These are phyloP conservation scores for Nyctereutes procyonoides DNA, from an alignment of 2,113 vertebrate genomes.

Conservation along the genomic window DNA sequence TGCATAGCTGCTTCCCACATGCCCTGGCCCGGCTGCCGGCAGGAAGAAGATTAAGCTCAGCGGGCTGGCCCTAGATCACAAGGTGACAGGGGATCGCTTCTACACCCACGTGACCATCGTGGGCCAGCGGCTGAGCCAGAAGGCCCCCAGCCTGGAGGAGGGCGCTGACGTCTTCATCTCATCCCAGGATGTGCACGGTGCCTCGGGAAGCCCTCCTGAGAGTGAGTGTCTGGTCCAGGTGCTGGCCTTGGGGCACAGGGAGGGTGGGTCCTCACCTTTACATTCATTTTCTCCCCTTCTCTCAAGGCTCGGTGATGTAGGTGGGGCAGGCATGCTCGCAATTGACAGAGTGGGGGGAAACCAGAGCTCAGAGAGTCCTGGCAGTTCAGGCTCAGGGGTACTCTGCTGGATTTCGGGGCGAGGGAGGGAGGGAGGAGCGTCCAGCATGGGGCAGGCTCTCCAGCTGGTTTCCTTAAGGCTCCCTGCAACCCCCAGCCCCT, in stretches of 20 bases:
- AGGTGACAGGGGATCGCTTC: conserved; percentile 83
- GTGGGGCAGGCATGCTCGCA: not conserved
- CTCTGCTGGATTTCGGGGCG: not conserved
- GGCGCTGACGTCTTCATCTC: conserved; percentile 77
- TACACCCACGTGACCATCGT: conserved; percentile 85
- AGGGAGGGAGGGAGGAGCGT: not conserved
- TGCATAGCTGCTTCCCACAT: not conserved
- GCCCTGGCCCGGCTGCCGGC: not conserved
- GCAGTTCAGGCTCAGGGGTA: not conserved
- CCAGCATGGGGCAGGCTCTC: not conserved
- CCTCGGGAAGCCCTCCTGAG: conserved; percentile 51
- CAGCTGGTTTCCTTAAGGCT: not conserved
- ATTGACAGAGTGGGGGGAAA: not conserved
- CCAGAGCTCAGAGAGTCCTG: not conserved
- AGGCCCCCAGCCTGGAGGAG: conserved; percentile 76
- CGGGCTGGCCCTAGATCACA: conserved; percentile 85
- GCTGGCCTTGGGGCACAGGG: not conserved
- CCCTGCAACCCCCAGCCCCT: not conserved
- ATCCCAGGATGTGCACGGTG: conserved; percentile 75
- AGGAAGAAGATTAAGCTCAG: conserved; percentile 87
- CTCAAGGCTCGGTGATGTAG: not conserved
- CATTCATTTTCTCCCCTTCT: not conserved
- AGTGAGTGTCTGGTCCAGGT: conserved; percentile 82
- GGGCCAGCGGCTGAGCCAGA: conserved; percentile 87
- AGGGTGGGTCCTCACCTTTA: not conserved